Base-by-base conservation (phyloP, 2,113 vertebrate genomes). In the Charina bottae region DNA sequence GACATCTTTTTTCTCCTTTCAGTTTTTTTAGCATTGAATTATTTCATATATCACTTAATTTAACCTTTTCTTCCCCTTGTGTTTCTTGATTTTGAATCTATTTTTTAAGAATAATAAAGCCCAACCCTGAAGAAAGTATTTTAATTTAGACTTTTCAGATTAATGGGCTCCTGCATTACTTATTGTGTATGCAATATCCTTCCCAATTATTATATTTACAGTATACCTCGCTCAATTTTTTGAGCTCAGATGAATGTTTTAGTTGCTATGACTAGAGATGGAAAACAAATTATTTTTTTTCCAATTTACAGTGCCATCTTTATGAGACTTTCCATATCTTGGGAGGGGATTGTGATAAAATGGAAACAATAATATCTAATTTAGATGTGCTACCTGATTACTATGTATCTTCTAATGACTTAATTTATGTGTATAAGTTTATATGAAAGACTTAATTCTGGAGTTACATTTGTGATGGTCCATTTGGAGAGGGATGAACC, bases 31-130 rank as follows among this genome's bases (percentile, higher is more conserved):
- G 9, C 13, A 15, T 26, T 1, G 85, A 54, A 85, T 64, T 55
- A 93, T 85, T 78, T 23, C 88, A n/a, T 0, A 0, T 53, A 6
- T 9, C 53, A 2, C 8, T 68, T 94, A 2, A 56, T 19, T 86
- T 90, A 83, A 6, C 0, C 15, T 89, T 92, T 95, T 91, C 53
- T 90, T 60, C 64, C 59, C 26, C 89, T 15, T 33, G 2, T 87
- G 3, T 10, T 46, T 17, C 21, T 24, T 85, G 33, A 46, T 26
- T 93, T 55, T 4, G 6, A 88, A 62, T 88, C 4, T 37, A 5
- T 58, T 21, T 42, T 37, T 64, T 60, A 4, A 2, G 72, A 56
- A 0, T 4, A 11, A 0, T 85, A 1, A 9, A 92, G 0, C 2
- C 7, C 28, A 84, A 60, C 93, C 59, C 4, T n/a, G 0, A 0